These are phyloP conservation scores for fruit fly (Drosophila melanogaster) DNA, from an alignment of 1,140 invertebrate species.

Conservation along the genomic window DNA sequence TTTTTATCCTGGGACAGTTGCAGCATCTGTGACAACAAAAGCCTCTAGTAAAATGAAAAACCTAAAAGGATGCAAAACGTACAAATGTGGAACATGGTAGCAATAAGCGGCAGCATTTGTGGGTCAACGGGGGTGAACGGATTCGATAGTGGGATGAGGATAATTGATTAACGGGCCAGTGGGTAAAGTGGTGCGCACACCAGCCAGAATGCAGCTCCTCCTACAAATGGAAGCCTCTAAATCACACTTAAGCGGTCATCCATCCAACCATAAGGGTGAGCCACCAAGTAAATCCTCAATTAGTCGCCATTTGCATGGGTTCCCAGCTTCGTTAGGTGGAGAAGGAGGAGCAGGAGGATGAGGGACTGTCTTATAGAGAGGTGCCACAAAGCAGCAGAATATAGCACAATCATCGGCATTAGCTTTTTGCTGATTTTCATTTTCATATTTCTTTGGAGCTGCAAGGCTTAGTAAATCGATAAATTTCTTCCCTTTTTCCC, in stretches of 20 bases:
- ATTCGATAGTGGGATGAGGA: slow-evolving; percentile 6
- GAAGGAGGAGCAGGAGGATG: not conserved
- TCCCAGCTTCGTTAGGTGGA: not conserved
- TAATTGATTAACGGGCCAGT: slow-evolving; percentile 44
- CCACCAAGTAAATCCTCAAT: slow-evolving; percentile 37
- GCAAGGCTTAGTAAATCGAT: slow-evolving; percentile 23
- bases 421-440: slow-evolving; percentile 45
- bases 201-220: slow-evolving; percentile 8
- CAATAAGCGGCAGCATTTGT: slow-evolving; percentile 37
- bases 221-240: slow-evolving; percentile 31
- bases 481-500: not conserved
- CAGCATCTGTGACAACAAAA: slow-evolving; percentile 49
- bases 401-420: slow-evolving; percentile 27
- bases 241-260: slow-evolving; percentile 46
- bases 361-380: not conserved
- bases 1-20: slow-evolving; percentile 25
- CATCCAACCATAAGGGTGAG: slow-evolving; percentile 22
- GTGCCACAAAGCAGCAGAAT: not conserved
- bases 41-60: not conserved
- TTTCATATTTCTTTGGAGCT: slow-evolving; percentile 22
- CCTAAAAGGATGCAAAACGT: slow-evolving; percentile 16
- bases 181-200: slow-evolving; percentile 26
- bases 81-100: slow-evolving; percentile 45
- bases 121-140: slow-evolving; percentile 27
- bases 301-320: slow-evolving; percentile 32